A percentile compares a stretch with the other conserved stretches of the same genome.
phyloP scores from a whole-genome alignment of 2,797 vertebrate species.

The Hafferia zeledoni region DNA sequence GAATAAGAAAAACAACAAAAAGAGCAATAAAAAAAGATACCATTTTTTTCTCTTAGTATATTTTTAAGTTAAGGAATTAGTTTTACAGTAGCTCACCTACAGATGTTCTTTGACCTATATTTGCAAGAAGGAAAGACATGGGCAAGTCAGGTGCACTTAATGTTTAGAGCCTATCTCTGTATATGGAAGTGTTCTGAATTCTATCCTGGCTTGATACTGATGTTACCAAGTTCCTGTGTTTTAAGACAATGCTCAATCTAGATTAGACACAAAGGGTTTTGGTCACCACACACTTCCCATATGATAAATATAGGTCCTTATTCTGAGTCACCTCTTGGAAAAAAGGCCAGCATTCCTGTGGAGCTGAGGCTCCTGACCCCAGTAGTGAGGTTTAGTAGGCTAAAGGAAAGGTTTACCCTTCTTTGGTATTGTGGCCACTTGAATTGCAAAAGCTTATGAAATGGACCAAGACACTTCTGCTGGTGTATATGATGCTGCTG shows the following conservation, averaged over 20 bases:
- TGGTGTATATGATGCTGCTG: not conserved
- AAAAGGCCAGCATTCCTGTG: not conserved
- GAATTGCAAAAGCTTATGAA: not conserved
- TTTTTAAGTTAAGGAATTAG: not conserved
- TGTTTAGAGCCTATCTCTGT: too few species aligned
- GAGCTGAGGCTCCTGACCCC: not conserved
- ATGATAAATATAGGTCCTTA: not conserved
- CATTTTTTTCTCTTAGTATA: not conserved
- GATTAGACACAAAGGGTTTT: not conserved
- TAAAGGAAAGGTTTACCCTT: not conserved
- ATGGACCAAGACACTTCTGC: not conserved
- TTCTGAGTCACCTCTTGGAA: not conserved
- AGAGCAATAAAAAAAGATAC: not conserved
- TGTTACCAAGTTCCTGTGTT: not conserved
- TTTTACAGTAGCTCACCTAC: not conserved
- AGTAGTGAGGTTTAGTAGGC: not conserved
- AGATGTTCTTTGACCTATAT: not conserved
- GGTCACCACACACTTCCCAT: not conserved
- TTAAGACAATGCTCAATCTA: not conserved
- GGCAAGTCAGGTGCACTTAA: not conserved
- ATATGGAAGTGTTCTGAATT: not conserved
- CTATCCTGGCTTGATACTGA: not conserved
- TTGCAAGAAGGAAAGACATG: not conserved
- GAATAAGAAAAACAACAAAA: not conserved
- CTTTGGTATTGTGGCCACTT: fast-evolving